These are phyloP conservation scores for Glyphotaelius pellucidus DNA, from an alignment of 2,888 invertebrate genomes.

Conservation along the genomic window DNA sequence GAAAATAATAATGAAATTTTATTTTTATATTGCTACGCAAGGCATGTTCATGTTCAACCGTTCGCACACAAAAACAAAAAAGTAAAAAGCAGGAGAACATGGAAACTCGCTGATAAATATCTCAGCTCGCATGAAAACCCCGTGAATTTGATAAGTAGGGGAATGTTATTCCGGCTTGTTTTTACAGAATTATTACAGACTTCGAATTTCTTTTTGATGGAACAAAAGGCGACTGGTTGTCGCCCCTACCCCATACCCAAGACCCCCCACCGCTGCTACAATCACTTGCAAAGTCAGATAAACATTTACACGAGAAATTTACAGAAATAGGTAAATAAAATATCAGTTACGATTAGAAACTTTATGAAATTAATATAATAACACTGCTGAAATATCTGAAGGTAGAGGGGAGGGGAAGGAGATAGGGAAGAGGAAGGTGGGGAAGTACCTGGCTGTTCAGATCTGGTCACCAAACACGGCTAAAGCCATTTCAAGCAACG, in stretches of 20 bases:
- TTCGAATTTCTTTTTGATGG: constrained; percentile 2
- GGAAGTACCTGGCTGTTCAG: no score
- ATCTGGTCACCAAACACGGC: no score
- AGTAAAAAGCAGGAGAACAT: not conserved
- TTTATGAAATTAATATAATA: not conserved
- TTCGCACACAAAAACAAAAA: not conserved
- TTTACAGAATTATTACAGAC: constrained; percentile 19
- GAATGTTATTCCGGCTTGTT: constrained; percentile 29
- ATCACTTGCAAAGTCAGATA: not conserved
- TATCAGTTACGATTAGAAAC: not conserved
- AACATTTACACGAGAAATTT: not conserved
- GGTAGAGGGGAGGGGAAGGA: no score
- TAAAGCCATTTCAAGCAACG: no score
- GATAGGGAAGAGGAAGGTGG: no score
- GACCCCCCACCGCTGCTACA: not conserved
- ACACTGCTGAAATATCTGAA: no score
- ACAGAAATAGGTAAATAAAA: not conserved
- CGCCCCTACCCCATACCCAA: not conserved
- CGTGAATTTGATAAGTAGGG: not conserved
- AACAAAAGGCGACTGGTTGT: not conserved
- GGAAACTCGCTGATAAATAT: not conserved
- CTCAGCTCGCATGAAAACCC: not conserved
- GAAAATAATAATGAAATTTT: not conserved
- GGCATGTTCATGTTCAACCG: not conserved
- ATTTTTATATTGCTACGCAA: not conserved